Evolutionary conservation across 2,113 vertebrate species (phyloP), one percentile per base, ranked within the genome.

Genomic region (Microcebus tavaratra): DNA sequence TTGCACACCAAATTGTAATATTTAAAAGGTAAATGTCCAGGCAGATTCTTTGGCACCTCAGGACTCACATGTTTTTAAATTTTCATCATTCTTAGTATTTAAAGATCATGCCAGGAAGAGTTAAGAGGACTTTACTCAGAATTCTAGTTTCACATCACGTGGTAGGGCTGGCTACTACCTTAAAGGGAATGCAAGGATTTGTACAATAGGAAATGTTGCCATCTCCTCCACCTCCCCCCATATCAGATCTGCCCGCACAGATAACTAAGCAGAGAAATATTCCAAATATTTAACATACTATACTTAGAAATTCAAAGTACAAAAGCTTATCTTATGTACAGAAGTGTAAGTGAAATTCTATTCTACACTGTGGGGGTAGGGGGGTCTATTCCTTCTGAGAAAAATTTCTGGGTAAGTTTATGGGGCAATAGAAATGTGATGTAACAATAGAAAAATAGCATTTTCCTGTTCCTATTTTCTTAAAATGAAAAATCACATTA

Each of bases 351-450:
- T 72, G 59, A 53, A 93, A 68, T 14, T 76, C 68, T 27, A n/a
- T 29, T 53, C 75, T 80, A 68, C 11, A 15, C 11, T 5, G 36
- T 15, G 27, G 29, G 17, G 31, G 18, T 2, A 18, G 17, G 15
- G 39, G 39, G 25, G 34, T 59, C 57, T 70, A 36, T 25, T 57
- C 57, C 84, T 80, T 65, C 23, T n/a, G 25, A 84, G 29, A 73
- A 20, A 20, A 65, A 59, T 85, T 94, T 94, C 59, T 96, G 8
- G 39, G 21, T 50, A 59, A 89, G 2, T n/a, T 42, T 91, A 83
- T 3, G 7, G 21, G 12, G 27, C 86, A 76, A 80, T 59, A 90
- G 3, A 81, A 90, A 83, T 50, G n/a, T 23, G 14, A 3, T 61
- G 1, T 78, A 48, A 75, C 18, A 55, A 73, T 0, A 57, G 65